A percentile compares a stretch with the other conserved stretches of the same genome.
phyloP scores from a whole-genome alignment of 2,797 vertebrate species.

The Gallinago nigripennis region DNA sequence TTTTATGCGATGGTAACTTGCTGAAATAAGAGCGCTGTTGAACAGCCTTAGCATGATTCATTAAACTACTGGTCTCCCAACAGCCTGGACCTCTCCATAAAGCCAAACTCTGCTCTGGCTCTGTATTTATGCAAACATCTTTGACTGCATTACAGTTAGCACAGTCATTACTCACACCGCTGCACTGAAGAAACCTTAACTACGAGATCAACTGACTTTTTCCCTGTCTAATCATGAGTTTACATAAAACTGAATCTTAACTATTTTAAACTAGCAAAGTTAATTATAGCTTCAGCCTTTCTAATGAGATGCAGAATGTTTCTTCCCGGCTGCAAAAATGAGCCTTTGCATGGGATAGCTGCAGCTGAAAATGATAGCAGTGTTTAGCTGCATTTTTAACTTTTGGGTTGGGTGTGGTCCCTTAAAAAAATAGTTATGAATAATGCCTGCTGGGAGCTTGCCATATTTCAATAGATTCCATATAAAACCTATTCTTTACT shows the following conservation, averaged over 20 bases:
- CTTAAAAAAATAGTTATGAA: conserved; percentile 80
- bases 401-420: conserved; percentile 76
- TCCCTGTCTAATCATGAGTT: neutral
- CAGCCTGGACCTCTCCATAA: conserved; percentile 41
- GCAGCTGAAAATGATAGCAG: conserved; percentile 71
- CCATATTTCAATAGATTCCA: conserved; percentile 72
- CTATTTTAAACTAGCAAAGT: conserved; percentile 28
- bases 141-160: conserved; percentile 41
- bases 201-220: neutral
- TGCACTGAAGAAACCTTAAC: conserved; percentile 22
- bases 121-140: conserved; percentile 54
- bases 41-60: conserved; percentile 20
- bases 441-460: conserved; percentile 78
- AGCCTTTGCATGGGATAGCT: conserved; percentile 48
- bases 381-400: conserved; percentile 69
- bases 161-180: conserved; percentile 30
- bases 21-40: conserved; percentile 34
- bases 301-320: conserved; percentile 39
- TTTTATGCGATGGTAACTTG: neutral
- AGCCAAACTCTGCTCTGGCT: conserved; percentile 48
- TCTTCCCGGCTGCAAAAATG: conserved; percentile 47
- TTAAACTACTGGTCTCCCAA: conserved; percentile 42
- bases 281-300: conserved; percentile 29
- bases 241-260: conserved; percentile 7
- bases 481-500: conserved; percentile 71